Conservation (phyloP, 37 sponge, comb jelly and placozoan species). For the Spongia lamella region DNA sequence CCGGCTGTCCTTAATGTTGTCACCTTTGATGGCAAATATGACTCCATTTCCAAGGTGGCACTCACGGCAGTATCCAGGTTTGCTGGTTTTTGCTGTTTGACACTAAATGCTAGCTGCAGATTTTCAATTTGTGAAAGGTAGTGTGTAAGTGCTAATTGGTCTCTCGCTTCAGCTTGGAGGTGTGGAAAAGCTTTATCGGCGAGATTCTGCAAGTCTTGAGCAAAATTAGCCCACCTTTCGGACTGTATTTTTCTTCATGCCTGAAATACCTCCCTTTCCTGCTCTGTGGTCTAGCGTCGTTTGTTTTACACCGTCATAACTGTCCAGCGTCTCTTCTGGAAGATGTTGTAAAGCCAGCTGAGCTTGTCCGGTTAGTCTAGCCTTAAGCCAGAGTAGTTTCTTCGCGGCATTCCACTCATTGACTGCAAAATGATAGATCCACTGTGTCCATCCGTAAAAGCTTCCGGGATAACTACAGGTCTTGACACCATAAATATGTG, state of each 20-base stretch:
- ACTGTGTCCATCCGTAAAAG: background rate
- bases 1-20: no score
- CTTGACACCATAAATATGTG: no score
- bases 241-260: background rate
- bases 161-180: background rate
- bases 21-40: no score
- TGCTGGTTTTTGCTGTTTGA: no score
- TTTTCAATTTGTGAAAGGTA: conserved; percentile 1
- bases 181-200: background rate
- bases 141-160: background rate
- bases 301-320: background rate
- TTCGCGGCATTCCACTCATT: conserved; percentile 4
- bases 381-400: conserved; percentile 5
- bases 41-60: no score
- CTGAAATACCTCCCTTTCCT: background rate
- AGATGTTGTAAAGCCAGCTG: background rate
- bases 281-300: background rate
- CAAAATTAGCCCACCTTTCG: conserved; percentile 4
- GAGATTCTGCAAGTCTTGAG: background rate
- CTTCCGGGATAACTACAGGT: conserved; percentile 6
- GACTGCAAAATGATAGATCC: conserved; percentile 4
- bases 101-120: no score
- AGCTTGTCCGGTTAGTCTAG: background rate
- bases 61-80: no score
- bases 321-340: background rate